phyloP scores from a whole-genome alignment of 2,888 invertebrate genomes.

The Acrobasis consociella region DNA sequence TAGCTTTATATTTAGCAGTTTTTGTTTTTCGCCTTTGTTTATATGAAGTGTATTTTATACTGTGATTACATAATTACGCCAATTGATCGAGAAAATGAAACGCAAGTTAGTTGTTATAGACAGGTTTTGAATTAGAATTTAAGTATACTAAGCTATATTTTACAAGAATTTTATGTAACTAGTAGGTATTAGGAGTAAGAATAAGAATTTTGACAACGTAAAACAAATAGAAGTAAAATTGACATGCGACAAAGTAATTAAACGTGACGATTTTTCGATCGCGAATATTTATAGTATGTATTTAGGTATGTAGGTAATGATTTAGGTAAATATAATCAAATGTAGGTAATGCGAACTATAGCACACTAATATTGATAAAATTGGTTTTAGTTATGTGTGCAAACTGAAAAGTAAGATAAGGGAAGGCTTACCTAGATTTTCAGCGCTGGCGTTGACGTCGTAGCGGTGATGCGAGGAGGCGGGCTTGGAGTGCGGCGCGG shows the following conservation, averaged over 20 bases:
- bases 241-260: slow-evolving; percentile 27
- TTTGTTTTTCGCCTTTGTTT: slow-evolving; percentile 28
- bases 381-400: slow-evolving; percentile 35
- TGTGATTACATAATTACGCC: slow-evolving; percentile 27
- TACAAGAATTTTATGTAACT: slow-evolving; percentile 13
- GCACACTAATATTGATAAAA: slow-evolving; percentile 31
- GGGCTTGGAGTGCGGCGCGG: slow-evolving; percentile 85
- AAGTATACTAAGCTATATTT: neutral
- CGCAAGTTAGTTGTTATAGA: slow-evolving; percentile 5
- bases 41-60: slow-evolving; percentile 25
- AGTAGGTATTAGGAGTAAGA: slow-evolving; percentile 11
- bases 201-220: slow-evolving; percentile 13
- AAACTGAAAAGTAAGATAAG: slow-evolving; percentile 26
- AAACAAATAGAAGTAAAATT: slow-evolving; percentile 23
- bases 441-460: slow-evolving; percentile 88
- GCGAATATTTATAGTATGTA: slow-evolving; percentile 12
- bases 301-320: slow-evolving; percentile 22
- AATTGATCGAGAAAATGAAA: slow-evolving; percentile 25
- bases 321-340: slow-evolving; percentile 22
- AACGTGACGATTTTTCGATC: slow-evolving; percentile 18
- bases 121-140: slow-evolving; percentile 1
- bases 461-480: slow-evolving; percentile 80
- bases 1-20: slow-evolving; percentile 24
- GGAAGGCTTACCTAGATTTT: slow-evolving; percentile 86
- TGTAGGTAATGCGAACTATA: slow-evolving; percentile 27